These are phyloP conservation scores for Incurvaria masculella DNA, from an alignment of 2,888 invertebrate species.

Conservation along the genomic window DNA sequence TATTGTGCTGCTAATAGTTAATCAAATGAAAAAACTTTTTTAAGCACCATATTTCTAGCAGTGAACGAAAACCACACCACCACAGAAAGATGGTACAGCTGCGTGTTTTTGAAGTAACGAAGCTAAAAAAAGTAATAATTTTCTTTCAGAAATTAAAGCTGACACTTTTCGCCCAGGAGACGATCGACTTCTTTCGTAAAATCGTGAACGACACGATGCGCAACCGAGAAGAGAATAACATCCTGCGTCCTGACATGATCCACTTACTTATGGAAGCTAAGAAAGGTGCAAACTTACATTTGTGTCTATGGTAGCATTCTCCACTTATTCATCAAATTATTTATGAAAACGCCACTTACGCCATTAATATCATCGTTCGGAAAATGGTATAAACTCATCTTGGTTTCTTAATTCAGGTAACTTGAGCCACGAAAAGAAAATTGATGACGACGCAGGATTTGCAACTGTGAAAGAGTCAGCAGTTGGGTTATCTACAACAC, in stretches of 20 bases:
- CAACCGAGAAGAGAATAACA: constrained; percentile 29
- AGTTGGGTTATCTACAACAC: constrained; percentile 20
- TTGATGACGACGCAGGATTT: constrained; percentile 30
- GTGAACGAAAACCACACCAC: no score
- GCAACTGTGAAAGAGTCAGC: constrained; percentile 39
- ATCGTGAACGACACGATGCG: constrained; percentile 35
- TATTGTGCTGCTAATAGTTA: no score
- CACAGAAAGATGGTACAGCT: no score
- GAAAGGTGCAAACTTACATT: no score
- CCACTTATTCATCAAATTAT: no score
- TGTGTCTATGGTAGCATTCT: no score
- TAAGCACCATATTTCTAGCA: neutral
- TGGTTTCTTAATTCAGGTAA: constrained; percentile 20
- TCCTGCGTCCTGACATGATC: constrained; percentile 51
- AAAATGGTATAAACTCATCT: neutral
- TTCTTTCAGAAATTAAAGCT: constrained; percentile 21
- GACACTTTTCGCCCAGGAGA: constrained; percentile 19
- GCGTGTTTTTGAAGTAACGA: no score
- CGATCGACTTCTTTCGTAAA: constrained; percentile 28
- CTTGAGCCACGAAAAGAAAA: constrained; percentile 24
- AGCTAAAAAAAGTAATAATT: no score
- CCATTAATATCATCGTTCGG: neutral
- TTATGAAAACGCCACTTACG: no score
- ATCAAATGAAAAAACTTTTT: constrained; percentile 3
- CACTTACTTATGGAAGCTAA: constrained; percentile 54